These are phyloP conservation scores for Pollenia labialis DNA, from an alignment of 2,888 invertebrate species.

Conservation along the genomic window DNA sequence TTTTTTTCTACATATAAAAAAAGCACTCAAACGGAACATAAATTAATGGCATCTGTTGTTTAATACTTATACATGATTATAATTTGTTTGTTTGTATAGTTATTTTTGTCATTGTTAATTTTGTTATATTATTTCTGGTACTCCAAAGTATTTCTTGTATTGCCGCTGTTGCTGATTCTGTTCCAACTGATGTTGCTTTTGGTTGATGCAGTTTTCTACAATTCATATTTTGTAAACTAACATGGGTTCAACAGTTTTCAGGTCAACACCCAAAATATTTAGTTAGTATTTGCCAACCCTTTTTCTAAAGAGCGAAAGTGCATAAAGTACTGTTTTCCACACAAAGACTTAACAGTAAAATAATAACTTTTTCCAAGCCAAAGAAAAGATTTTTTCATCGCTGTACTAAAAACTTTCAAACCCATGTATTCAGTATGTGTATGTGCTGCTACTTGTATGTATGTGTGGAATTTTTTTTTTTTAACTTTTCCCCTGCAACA, in stretches of 20 bases:
- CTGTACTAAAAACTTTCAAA: not conserved
- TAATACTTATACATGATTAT: conserved; percentile 52
- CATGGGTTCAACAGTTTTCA: not conserved
- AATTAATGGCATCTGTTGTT: conserved; percentile 60
- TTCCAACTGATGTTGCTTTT: conserved; percentile 21
- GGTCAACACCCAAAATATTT: no score
- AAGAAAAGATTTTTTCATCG: not conserved
- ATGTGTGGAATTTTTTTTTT: not conserved
- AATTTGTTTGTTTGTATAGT: conserved; percentile 21
- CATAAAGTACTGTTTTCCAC: no score
- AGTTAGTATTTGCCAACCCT: no score
- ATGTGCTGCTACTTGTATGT: not conserved
- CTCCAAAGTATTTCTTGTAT: not conserved
- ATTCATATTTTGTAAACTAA: not conserved
- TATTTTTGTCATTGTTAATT: conserved; percentile 11
- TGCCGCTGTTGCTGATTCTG: not conserved
- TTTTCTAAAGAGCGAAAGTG: no score
- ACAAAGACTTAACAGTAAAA: no score
- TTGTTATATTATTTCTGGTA: not conserved
- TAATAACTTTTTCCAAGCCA: no score
- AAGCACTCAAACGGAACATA: conserved; percentile 27
- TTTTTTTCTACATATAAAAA: no score
- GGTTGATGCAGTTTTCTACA: not conserved
- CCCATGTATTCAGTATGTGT: not conserved
- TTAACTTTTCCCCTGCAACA: conserved; percentile 55